A percentile compares a stretch with the other conserved stretches of the same genome.
Conservation (phyloP, 2,888 invertebrate species). For the Rhynchonema sp. region DNA sequence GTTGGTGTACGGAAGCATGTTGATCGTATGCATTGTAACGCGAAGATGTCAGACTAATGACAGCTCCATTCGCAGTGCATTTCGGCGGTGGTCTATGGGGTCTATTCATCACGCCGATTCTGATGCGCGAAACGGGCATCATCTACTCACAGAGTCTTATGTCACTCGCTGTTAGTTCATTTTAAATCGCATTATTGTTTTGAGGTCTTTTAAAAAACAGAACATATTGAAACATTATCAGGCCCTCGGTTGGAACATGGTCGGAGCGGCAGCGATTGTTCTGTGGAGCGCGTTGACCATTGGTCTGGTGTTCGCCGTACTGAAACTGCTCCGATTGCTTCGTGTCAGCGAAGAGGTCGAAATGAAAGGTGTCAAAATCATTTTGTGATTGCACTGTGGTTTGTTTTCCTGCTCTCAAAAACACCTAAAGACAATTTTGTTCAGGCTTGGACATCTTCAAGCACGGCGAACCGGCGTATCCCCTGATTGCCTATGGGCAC, state of each 20-base stretch:
- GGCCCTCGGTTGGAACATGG: slow-evolving; percentile 28
- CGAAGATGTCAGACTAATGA: not conserved
- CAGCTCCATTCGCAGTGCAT: slow-evolving; percentile 22
- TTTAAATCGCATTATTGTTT: too few species aligned
- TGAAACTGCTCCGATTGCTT: slow-evolving; percentile 20
- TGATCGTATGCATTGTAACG: too few species aligned
- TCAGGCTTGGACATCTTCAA: slow-evolving; percentile 33
- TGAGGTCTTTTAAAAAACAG: too few species aligned
- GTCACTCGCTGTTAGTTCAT: not conserved
- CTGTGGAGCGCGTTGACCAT: slow-evolving; percentile 28
- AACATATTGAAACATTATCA: slow-evolving; percentile 16
- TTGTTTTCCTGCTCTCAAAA: not conserved
- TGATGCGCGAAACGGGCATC: slow-evolving; percentile 11
- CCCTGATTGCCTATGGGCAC: slow-evolving; percentile 23
- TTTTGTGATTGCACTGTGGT: not conserved
- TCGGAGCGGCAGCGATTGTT: slow-evolving; percentile 28
- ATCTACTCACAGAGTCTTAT: not conserved
- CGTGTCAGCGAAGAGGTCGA: slow-evolving; percentile 21
- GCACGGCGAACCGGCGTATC: slow-evolving; percentile 35
- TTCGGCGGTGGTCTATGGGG: slow-evolving; percentile 35
- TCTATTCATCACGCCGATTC: slow-evolving; percentile 29
- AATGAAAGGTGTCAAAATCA: slow-evolving; percentile 17
- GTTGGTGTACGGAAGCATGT: too few species aligned
- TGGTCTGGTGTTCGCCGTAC: slow-evolving; percentile 27
- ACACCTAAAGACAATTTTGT: not conserved